Base-by-base conservation (phyloP, 2,888 invertebrate genomes). In the Drosophila pseudotalamancana region DNA sequence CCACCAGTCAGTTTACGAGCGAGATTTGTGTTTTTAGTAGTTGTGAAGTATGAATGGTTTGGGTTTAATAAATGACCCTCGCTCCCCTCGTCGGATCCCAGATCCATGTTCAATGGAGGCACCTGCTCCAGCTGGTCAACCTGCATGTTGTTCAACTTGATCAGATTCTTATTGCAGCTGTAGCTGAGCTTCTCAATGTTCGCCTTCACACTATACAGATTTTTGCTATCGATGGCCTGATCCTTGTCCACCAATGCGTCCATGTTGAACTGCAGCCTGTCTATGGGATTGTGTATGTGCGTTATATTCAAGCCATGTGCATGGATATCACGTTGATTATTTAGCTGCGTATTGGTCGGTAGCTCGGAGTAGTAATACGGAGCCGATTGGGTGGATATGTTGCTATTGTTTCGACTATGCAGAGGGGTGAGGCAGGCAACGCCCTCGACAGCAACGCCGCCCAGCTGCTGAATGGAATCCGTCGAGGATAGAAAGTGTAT, bases 311-410 rank as follows among this genome's bases (percentile, higher is more conserved):
- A 64, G 0, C 89, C 89, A 27, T 85, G 88, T 1, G 88, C 89
- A 23, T 90, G 89, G 68, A 94, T 93, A 35, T 94, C 94, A 46
- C 96, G 92, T 90, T 96, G 96, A 90, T 96, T 96, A 84, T 96
- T 96, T 27, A 96, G 85, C 4, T 87, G 74, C 2, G 80, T 73
- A 92, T 94, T 46, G 94, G 92, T 76, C 0, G 88, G 66, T 37
- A 84, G 35, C 43, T 97, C 97, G 0, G 97, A 96, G 89, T 97
- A 97, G 87, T 97, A 97, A 87, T 97, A 97, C 0, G 97, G 97
- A 27, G 96, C 96, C 54, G 94, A 93, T 66, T 95, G 94, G 71
- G 94, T 94, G 14, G 93, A 92, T n/a, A 91, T 89, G 50, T 91
- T 91, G 69, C 94, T 94, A 82, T 94, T 94, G 81, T 94, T 94